Base-by-base conservation (phyloP, 2,888 invertebrate species). In the Ernsta delagoae region DNA sequence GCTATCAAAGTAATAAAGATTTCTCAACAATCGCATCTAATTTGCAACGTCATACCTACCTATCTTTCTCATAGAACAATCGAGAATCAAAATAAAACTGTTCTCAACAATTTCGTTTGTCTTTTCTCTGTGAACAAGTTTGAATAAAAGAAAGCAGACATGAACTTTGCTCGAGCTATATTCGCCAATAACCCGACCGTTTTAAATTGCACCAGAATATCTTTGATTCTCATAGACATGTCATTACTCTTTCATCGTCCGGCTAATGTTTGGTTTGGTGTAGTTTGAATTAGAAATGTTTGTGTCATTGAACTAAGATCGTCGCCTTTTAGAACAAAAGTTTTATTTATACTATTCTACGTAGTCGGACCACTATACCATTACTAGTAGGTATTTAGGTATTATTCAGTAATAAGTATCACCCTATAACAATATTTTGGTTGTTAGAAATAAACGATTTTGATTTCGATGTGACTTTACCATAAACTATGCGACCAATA, bases 101-200 rank as follows among this genome's bases (percentile, higher is more conserved):
- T 50, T 50, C 50, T 50, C 50, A 50, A 50, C 50, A 50, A 50
- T 50, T 50, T 16, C 50, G 50, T 50, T 50, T 50, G 50, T 73
- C 75, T 74, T 77, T 78, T 77, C 78, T 73, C 78, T 72, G 70
- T 75, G 72, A 74, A 75, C 77, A 75, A 74, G 77, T 76, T 75
- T 75, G 70, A 72, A 72, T 75, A 76, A 77, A 78, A 78, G 78
- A 78, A 78, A 78, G 78, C 75, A 71, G 73, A 75, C 73, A 59
- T 71, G 72, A 70, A 70, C 71, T 70, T 48, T 65, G 61, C 31
- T 63, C 62, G 62, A 64, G 70, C 66, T 71, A 72, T 78, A 77
- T 78, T 77, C 77, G 75, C 77, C 67, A 72, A 72, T 70, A 70
- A 72, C 34, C 45, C 74, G 67, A 64, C 73, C 31, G 56, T 70